Base-by-base conservation (phyloP, 92 coral and sea anemone species). In the Epizoanthus ramosus region DNA sequence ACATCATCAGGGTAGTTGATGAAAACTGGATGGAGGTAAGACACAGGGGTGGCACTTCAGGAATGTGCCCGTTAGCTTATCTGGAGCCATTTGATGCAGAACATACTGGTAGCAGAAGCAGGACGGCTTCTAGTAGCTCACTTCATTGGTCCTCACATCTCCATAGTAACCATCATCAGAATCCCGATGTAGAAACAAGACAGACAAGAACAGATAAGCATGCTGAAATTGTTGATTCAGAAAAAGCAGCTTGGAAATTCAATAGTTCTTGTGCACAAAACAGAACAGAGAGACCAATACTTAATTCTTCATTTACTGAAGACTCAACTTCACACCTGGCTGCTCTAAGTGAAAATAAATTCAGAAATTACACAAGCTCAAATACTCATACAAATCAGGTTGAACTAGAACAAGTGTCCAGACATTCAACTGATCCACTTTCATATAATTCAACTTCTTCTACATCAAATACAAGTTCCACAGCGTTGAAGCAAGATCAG, bases 31-130 rank as follows among this genome's bases (percentile, higher is more conserved):
- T 89, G 9, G 90, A 88, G 75, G 99, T 92, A 59, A 88, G 85
- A 79, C 79, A 89, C 52, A 84, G 73, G 47, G 84, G 80, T 79
- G 95, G 93, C 8, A 73, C 71, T 3, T 63, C 86, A 24, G 99
- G 99, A 45, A 82, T 87, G 75, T 97, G 99, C 74, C 99, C 99
- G 41, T 85, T 94, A 2, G 99, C 98, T 23, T 97, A 94, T 74
- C 89, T 97, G 14, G 95, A 92, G 31, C 92, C 92, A 47, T 58
- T 81, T 16, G 60, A 57, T 12, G 54, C 80, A 13, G 87, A 16
- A 57, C 82, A 77, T 63, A 12, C 43, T 12, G 22, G 43, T 37
- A 59, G 37, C 37, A 77, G 19, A n/a, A 57, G 70, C 17, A 43
- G 71, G 13, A 63, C 70, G 5, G 13, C 17, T 19, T 43, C 82